Evolutionary conservation across 2,113 vertebrate genomes (phyloP).

Genomic region (Neodon shergylaensis): DNA sequence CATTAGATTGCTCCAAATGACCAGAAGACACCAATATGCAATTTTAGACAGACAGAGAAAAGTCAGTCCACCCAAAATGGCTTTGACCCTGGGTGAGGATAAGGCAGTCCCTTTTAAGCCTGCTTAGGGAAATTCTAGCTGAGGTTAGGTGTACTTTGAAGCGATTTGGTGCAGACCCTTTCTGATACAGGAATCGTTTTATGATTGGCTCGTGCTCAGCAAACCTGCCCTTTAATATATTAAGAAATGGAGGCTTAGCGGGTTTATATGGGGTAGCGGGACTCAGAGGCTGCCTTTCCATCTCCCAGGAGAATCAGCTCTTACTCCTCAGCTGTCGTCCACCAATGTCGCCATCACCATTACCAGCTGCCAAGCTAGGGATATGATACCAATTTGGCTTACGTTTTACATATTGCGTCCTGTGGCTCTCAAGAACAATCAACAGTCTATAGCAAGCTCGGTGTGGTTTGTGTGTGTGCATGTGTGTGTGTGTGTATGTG

Average conservation of each 20-base stretch:
- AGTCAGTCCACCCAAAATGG: too few species aligned
- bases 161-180: too few species aligned
- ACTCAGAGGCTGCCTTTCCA: background rate
- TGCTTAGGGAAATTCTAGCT: too few species aligned
- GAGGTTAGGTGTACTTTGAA: too few species aligned
- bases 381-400: background rate
- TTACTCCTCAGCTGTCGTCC: accelerated
- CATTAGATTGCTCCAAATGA: too few species aligned
- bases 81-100: too few species aligned
- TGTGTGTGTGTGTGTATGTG: too few species aligned
- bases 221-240: background rate
- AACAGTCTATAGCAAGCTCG: background rate
- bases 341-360: background rate
- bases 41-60: too few species aligned
- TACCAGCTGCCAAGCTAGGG: background rate
- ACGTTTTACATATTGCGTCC: background rate
- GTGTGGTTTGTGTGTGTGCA: background rate
- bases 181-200: too few species aligned
- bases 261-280: background rate
- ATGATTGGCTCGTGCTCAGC: too few species aligned
- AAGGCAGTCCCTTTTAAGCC: too few species aligned
- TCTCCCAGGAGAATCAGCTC: background rate
- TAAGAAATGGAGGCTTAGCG: background rate
- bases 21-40: too few species aligned
- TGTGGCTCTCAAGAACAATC: background rate